Percentiles rank a stretch among this genome's conserved stretches.
phyloP scores from a whole-genome alignment of 1,140 invertebrate genomes.

The Hypothenemus hampei region DNA sequence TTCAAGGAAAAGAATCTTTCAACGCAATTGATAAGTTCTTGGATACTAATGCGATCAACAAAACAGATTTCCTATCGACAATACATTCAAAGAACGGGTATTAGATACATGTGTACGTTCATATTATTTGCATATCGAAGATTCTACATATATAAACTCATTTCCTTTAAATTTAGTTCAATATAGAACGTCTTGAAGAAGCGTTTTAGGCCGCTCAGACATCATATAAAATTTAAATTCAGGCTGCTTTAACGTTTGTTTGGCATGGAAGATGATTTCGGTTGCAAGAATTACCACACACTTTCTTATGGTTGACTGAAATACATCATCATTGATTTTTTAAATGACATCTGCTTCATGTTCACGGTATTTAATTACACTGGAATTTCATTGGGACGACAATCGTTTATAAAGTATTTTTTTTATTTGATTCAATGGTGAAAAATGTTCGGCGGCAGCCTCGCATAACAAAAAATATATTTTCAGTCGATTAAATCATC shows the following conservation, averaged over 20 bases:
- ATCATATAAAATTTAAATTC: slow-evolving; percentile 8
- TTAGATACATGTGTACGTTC: slow-evolving; percentile 7
- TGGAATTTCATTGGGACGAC: too few relatives aligned
- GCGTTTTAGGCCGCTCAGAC: slow-evolving; percentile 1
- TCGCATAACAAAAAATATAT: not conserved
- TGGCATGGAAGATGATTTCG: too few relatives aligned
- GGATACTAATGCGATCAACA: not conserved
- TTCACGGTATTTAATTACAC: too few relatives aligned
- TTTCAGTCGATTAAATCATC: not conserved
- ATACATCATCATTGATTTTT: too few relatives aligned
- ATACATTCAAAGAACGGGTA: slow-evolving; percentile 4
- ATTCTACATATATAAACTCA: slow-evolving; percentile 18
- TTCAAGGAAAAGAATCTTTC: too few relatives aligned
- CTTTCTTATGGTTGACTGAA: too few relatives aligned
- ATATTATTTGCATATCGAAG: slow-evolving; percentile 21
- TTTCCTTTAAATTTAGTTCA: slow-evolving; percentile 9
- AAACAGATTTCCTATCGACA: slow-evolving; percentile 2
- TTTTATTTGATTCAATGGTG: not conserved
- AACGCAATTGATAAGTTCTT: too few relatives aligned
- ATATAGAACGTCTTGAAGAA: not conserved
- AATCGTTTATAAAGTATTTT: too few relatives aligned
- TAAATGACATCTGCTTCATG: too few relatives aligned
- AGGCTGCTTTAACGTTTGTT: too few relatives aligned
- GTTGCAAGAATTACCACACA: too few relatives aligned
- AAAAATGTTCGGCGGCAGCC: not conserved